Base-by-base conservation (phyloP, 2,888 invertebrate species). In the Agapetus fuscipes region DNA sequence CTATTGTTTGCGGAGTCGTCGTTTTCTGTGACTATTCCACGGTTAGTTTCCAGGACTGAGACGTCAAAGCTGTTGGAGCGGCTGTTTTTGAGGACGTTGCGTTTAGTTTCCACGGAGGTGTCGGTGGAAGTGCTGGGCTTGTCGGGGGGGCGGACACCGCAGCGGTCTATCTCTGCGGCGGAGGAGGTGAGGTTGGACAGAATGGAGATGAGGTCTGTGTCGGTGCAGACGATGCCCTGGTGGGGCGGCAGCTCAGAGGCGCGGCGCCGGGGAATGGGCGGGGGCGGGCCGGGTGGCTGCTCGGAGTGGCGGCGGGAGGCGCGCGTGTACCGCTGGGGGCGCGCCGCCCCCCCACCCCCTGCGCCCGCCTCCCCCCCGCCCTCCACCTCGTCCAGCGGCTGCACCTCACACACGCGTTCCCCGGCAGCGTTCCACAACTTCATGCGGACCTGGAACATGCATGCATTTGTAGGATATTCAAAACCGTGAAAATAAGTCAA, bases 61-160 rank as follows among this genome's bases (percentile, higher is more conserved):
- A 85, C 78, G 58, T 88, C 87, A 53, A 88, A 87, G 59, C 87
- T 88, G 60, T 85, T 87, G 11, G 87, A 87, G 37, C 87, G 78
- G 57, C 77, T 81, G 48, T 78, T 81, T 46, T 76, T 78, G 39
- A 81, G 62, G 35, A 74, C 70, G 44, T 66, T 67, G 15, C 72
- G 61, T 48, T 72, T 74, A 40, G 76, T 75, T 41, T 70, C 67
- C 50, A 52, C n/a, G 6, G 50, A 39, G 36, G 53, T 51, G 34
- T 52, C 50, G 30, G 43, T 37, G 39, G 54, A 55, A 14, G 44
- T 38, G 46, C 52, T 49, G 20, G 46, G 15, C 31, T 42, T 41
- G 7, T 41, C 28, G 11, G 49, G 45, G n/a, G 68, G 62, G 1
- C 50, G 44, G 41, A 69, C 72, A 37, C 76, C 80, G 54, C 78